Base-by-base conservation (phyloP, 2,113 vertebrate genomes). In the Antigone vipio region DNA sequence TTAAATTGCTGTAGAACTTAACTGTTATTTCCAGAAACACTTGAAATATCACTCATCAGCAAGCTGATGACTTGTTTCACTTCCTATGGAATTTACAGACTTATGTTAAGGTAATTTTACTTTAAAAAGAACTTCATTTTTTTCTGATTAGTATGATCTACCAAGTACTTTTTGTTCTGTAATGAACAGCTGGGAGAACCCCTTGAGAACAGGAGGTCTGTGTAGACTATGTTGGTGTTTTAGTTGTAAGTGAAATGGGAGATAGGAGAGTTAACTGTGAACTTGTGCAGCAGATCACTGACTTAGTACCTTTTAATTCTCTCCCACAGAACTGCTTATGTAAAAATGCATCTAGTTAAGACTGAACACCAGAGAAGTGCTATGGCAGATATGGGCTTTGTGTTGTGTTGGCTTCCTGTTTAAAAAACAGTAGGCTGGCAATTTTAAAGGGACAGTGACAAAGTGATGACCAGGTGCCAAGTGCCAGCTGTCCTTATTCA, bases 401-500 rank as follows among this genome's bases (percentile, higher is more conserved):
- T 17, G 76, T 59, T 63, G n/a, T 84, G 52, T 9, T 35, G 50
- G 85, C 83, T 93, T 97, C 69, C 80, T 91, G 71, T 79, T 97
- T 83, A 94, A 93, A 92, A 92, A 84, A 14, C 74, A 74, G 69
- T 74, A 50, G 67, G 64, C 81, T 89, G 53, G 9, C 35, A 78
- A 8, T 55, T 91, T 89, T 85, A 68, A 95, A 96, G 55, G 58
- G 49, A 29, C 55, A 53, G 12, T 12, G 19, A 71, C 78, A 91
- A 89, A 95, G 95, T 80, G 77, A 98, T 97, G 97, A 97, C 97
- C 12, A 76, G 58, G 91, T 81, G n/a, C 94, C 62, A 77, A 60
- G 93, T 98, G 38, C 85, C 98, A 52, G 96, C 97, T 44, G 80
- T 60, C 19, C 74, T 98, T 45, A 97, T 98, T 93, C 94, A 98